A percentile compares a stretch with the other conserved stretches of the same genome.
Conservation (phyloP, 1,140 invertebrate species). For the Frieseomelitta varia region DNA sequence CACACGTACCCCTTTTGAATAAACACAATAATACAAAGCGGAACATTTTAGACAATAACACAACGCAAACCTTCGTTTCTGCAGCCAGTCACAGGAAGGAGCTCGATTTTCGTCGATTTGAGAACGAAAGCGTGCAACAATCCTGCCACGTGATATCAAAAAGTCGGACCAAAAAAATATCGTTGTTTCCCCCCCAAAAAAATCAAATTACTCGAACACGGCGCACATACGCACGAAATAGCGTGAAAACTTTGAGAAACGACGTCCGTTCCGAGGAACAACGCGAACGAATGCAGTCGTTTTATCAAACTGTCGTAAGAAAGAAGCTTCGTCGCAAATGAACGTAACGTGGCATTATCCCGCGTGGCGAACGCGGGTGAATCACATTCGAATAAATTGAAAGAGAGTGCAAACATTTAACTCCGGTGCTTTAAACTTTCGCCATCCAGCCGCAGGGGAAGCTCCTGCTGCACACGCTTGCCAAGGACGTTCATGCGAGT, state of each 20-base stretch:
- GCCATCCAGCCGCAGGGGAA: background rate
- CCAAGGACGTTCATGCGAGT: constrained; percentile 13
- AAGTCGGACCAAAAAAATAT: too few relatives aligned
- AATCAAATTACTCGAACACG: constrained; percentile 18
- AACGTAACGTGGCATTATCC: background rate
- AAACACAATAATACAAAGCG: too few relatives aligned
- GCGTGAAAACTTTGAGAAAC: background rate
- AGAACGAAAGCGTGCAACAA: background rate
- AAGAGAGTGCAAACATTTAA: constrained; percentile 11
- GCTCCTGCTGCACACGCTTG: background rate
- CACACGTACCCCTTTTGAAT: background rate
- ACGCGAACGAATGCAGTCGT: background rate
- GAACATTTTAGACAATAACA: too few relatives aligned
- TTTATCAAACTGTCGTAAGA: background rate
- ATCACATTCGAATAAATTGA: constrained; percentile 28
- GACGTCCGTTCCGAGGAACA: background rate
- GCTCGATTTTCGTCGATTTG: background rate
- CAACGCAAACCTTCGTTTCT: background rate
- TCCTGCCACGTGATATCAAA: background rate
- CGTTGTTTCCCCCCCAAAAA: background rate
- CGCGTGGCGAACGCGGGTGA: background rate
- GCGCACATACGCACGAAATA: too few relatives aligned
- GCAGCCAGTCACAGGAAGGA: background rate
- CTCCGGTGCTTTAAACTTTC: constrained; percentile 25
- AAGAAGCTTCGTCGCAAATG: background rate